Conservation (phyloP, 1,140 invertebrate species). For the Drosophila biarmipes region DNA sequence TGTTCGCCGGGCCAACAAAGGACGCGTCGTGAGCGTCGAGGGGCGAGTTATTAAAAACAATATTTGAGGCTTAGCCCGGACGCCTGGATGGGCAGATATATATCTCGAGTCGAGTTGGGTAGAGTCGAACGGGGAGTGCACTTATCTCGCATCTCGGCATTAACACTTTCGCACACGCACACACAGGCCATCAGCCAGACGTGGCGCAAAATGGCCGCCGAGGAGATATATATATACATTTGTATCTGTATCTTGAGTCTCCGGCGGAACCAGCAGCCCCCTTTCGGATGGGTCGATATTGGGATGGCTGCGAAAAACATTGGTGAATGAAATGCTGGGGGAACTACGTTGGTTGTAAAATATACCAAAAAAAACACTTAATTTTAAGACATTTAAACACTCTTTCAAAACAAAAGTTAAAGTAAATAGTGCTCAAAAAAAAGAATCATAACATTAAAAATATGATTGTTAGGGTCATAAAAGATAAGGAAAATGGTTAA, state of each 20-base stretch:
- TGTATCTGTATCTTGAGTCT: not conserved
- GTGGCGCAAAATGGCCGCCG: conserved; percentile 58
- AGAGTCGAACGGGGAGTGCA: conserved; percentile 55
- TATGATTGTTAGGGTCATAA: too few relatives aligned
- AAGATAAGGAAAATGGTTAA: too few relatives aligned
- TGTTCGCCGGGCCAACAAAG: conserved; percentile 28
- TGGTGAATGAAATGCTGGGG: too few relatives aligned
- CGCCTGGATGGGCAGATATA: conserved; percentile 34
- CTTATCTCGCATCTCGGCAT: conserved; percentile 78
- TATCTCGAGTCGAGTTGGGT: conserved; percentile 2
- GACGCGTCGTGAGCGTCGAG: conserved; percentile 30
- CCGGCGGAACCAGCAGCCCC: conserved; percentile 4
- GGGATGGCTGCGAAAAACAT: not conserved
- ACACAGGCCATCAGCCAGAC: conserved; percentile 1
- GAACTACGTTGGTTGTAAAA: too few relatives aligned
- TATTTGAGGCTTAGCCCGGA: conserved; percentile 72
- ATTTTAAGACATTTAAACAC: too few relatives aligned
- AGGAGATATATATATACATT: not conserved
- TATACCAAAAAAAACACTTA: too few relatives aligned
- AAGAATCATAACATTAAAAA: too few relatives aligned
- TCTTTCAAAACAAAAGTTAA: too few relatives aligned
- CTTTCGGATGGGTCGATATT: not conserved
- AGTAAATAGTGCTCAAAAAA: too few relatives aligned
- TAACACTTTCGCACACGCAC: conserved; percentile 69
- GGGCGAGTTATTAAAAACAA: conserved; percentile 78